Evolutionary conservation across 2,113 vertebrate species (phyloP).

Genomic region (Amphiprion percula): DNA sequence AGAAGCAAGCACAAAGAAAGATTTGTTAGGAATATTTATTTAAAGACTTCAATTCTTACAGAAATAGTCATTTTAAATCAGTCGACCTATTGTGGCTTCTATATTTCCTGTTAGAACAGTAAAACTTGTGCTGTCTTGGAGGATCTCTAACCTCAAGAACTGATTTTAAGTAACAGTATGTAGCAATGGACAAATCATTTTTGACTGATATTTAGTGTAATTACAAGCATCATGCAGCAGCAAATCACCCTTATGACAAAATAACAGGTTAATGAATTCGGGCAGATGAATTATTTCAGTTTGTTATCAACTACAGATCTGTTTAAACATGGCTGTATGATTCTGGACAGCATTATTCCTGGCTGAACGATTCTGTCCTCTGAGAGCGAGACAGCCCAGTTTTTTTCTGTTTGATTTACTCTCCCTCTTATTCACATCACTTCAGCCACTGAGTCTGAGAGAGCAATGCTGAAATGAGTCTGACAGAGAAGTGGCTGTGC

Average conservation of each 20-base stretch:
- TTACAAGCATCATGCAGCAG: conserved; percentile 66
- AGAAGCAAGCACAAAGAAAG: background rate
- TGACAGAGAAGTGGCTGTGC: conserved; percentile 48
- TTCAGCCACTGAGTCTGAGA: conserved; percentile 43
- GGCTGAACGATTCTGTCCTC: conserved; percentile 10
- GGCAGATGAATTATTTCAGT: conserved; percentile 8
- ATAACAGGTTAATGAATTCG: background rate
- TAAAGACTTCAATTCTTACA: conserved; percentile 73
- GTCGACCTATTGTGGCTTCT: conserved; percentile 62
- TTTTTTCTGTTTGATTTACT: conserved; percentile 13
- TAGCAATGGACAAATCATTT: conserved; percentile 29
- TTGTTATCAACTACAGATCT: conserved; percentile 9
- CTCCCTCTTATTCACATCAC: conserved; percentile 41
- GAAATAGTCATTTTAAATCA: conserved; percentile 71
- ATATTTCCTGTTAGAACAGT: conserved; percentile 78
- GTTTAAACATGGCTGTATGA: conserved; percentile 10
- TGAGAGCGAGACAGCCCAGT: conserved; percentile 18
- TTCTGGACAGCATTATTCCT: background rate
- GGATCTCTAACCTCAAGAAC: conserved; percentile 20
- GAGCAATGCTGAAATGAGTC: conserved; percentile 43
- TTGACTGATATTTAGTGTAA: conserved; percentile 31
- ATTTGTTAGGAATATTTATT: conserved; percentile 79
- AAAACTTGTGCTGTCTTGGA: conserved; percentile 71
- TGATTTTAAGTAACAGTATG: conserved; percentile 27
- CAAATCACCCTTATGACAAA: conserved; percentile 1